These are phyloP conservation scores for Emmelina monodactyla DNA, from an alignment of 2,888 invertebrate species.

Conservation along the genomic window DNA sequence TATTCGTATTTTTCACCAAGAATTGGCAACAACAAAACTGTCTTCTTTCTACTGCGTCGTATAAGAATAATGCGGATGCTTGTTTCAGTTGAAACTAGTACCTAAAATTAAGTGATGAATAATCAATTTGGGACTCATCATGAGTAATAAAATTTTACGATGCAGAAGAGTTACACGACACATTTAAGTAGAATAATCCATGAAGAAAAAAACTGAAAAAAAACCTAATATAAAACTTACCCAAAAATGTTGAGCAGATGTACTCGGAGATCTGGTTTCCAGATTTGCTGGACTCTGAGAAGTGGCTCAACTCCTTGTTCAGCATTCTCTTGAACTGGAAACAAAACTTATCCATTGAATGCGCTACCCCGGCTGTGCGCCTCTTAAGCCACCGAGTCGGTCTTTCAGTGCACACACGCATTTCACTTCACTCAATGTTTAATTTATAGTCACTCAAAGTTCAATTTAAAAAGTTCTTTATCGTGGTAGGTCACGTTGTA, in stretches of 20 bases:
- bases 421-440: conserved; percentile 24
- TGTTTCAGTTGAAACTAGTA: no score
- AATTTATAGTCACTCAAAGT: conserved; percentile 14
- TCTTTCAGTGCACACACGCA: conserved; percentile 56
- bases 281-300: conserved; percentile 98
- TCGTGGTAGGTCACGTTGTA: conserved; percentile 1
- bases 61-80: no score
- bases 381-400: conserved; percentile 44
- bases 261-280: conserved; percentile 99
- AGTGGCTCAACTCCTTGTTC: conserved; percentile 98
- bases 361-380: conserved; percentile 42
- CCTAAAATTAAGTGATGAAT: no score
- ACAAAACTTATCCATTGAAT: conserved; percentile 54
- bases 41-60: no score
- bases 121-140: no score
- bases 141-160: no score
- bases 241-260: conserved; percentile 98
- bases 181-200: not conserved
- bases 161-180: no score
- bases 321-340: conserved; percentile 99
- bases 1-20: no score
- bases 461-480: conserved; percentile 16
- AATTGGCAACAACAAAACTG: no score
- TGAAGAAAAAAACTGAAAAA: conserved; percentile 15
- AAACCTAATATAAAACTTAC: conserved; percentile 67